Percentiles rank a stretch among this genome's conserved stretches.
Evolutionary conservation across 2,797 vertebrate genomes (phyloP).

Genomic region (Micrastur ruficollis): DNA sequence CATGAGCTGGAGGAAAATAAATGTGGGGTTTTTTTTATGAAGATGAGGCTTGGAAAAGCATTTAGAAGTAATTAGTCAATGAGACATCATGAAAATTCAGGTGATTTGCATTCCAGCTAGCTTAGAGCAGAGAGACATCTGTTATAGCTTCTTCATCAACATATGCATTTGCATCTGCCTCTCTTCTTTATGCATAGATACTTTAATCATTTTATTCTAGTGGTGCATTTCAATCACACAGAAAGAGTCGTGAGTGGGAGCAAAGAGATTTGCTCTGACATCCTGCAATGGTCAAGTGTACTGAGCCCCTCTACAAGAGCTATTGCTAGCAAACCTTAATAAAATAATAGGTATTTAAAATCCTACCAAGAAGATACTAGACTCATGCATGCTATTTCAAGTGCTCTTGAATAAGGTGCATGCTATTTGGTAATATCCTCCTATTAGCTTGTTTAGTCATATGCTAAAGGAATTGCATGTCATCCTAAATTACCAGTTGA

Average conservation of each 20-base stretch:
- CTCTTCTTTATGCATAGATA: not conserved
- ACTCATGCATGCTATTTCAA: not conserved
- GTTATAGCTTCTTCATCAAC: not conserved
- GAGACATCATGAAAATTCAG: not conserved
- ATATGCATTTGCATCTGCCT: not conserved
- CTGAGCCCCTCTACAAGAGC: not conserved
- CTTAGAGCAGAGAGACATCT: not conserved
- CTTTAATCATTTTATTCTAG: not conserved
- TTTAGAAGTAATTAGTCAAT: not conserved
- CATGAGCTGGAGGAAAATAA: not conserved
- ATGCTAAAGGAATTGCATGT: constrained; percentile 22
- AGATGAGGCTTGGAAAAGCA: not conserved
- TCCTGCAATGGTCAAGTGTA: not conserved
- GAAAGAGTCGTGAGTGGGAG: not conserved
- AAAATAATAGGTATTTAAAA: not conserved
- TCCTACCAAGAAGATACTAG: not conserved
- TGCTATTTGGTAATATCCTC: constrained; percentile 55
- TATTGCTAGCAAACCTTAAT: not conserved
- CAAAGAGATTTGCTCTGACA: not conserved
- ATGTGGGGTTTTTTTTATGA: not conserved
- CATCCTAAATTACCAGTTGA: constrained; percentile 45
- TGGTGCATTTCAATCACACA: not conserved
- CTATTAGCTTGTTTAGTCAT: constrained; percentile 51
- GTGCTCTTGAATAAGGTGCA: not conserved
- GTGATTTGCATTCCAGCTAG: constrained; percentile 24